Base-by-base conservation (phyloP, 2,113 vertebrate species). In the Clarias gariepinus region DNA sequence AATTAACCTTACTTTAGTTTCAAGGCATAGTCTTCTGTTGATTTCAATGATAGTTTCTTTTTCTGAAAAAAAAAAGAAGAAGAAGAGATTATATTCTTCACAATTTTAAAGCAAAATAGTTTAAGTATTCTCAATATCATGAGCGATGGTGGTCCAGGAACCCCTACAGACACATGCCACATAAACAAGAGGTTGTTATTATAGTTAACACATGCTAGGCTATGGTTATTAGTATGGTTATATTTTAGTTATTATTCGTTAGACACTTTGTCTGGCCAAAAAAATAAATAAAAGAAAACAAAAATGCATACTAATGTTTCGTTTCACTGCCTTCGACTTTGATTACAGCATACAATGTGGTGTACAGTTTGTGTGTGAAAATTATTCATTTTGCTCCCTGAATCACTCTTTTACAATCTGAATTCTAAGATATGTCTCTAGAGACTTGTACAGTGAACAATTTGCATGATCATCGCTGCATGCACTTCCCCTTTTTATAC, bases 1-100 rank as follows among this genome's bases (percentile, higher is more conserved):
- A 30, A 64, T 19, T 52, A 85, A 16, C 2, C 92, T 91, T 89
- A 94, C 94, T 94, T 94, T 47, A 94, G 88, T 83, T 92, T 95
- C 4, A 89, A 68, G 10, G 92, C 73, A 66, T 87, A 93, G 78
- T 93, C 93, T 79, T 94, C 93, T 82, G 91, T 88, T 25, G 94
- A 94, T 64, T 89, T 93, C 87, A 93, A 73, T 8, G 87, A 79
- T 84, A 89, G 89, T 61, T 19, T 92, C 84, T 89, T 87, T 69
- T 88, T 92, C 94, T 94, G 89, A 73, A 91, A 91, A 89, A 21
- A 85, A 69, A 0, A 25, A 28, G 55, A 6, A 64, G 0, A 58
- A n/a, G 13, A 28, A 0, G 6, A 0, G 5, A 36, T 60, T 60
- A 58, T 86, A 58, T 84, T 63, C 76, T 41, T 68, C 11, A 25